phyloP scores from a whole-genome alignment of 2,113 vertebrate genomes.

The Nycticorax nycticorax region DNA sequence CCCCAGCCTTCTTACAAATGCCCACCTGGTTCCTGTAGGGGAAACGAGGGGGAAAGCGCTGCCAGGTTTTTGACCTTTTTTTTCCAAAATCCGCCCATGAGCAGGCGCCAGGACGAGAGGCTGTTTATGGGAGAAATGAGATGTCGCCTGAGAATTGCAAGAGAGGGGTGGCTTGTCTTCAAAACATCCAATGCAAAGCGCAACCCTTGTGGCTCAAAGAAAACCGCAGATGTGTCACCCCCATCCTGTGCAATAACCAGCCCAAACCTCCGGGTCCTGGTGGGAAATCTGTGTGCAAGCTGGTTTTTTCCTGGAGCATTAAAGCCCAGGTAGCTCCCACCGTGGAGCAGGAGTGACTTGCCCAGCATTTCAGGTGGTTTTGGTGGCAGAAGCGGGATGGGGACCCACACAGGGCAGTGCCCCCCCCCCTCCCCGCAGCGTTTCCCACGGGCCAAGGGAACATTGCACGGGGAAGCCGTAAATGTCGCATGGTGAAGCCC shows the following conservation, averaged over 20 bases:
- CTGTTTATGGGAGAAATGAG: neutral
- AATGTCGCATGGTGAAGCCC: neutral
- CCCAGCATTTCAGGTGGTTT: fast-evolving
- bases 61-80: neutral
- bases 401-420: neutral
- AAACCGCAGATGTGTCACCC: neutral
- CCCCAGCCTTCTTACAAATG: neutral
- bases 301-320: fast-evolving
- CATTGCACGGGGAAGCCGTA: neutral
- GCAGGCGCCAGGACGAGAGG: neutral
- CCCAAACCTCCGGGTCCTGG: neutral
- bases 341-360: neutral
- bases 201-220: neutral
- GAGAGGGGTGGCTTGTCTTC: neutral
- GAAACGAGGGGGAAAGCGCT: neutral
- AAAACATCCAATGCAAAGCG: neutral
- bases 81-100: neutral
- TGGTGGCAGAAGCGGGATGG: neutral
- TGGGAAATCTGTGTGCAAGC: neutral
- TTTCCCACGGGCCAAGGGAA: neutral
- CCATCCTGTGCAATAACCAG: neutral
- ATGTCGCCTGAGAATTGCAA: fast-evolving
- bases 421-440: neutral
- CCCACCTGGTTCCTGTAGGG: neutral
- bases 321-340: neutral